These are phyloP conservation scores for Drosophila leonis DNA, from an alignment of 2,888 invertebrate genomes.

Conservation along the genomic window DNA sequence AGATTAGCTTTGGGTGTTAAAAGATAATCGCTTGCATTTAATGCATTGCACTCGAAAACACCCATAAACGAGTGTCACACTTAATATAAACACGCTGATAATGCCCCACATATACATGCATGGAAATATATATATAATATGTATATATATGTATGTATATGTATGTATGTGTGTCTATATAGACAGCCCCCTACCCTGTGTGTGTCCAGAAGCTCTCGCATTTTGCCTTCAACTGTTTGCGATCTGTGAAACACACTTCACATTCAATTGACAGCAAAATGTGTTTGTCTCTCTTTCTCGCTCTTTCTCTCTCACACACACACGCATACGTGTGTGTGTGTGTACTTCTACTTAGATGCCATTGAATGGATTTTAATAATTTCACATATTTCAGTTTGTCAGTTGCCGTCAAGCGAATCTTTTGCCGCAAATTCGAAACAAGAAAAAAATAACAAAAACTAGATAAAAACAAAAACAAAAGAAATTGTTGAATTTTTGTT, in stretches of 20 bases:
- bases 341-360: slow-evolving; percentile 59
- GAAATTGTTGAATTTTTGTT: background rate
- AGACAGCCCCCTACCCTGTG: background rate
- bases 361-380: slow-evolving; percentile 69
- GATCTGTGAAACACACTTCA: slow-evolving; percentile 47
- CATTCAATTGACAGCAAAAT: slow-evolving; percentile 59
- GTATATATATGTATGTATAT: background rate
- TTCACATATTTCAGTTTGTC: slow-evolving; percentile 65
- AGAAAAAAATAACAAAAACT: background rate
- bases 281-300: slow-evolving; percentile 6
- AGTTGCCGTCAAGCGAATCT: slow-evolving; percentile 47
- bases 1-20: slow-evolving; percentile 40
- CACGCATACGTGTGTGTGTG: slow-evolving; percentile 10
- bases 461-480: background rate
- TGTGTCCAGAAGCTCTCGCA: slow-evolving; percentile 4
- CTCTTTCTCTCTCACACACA: background rate
- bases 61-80: slow-evolving; percentile 43
- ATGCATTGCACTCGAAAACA: slow-evolving; percentile 47
- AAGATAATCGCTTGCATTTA: slow-evolving; percentile 54
- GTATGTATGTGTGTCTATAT: background rate
- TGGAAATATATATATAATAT: background rate
- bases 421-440: slow-evolving; percentile 39
- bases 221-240: slow-evolving; percentile 9
- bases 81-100: slow-evolving; percentile 17
- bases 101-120: slow-evolving; percentile 8